Conservation (phyloP, 2,888 invertebrate species). For the Diabrotica balteata region DNA sequence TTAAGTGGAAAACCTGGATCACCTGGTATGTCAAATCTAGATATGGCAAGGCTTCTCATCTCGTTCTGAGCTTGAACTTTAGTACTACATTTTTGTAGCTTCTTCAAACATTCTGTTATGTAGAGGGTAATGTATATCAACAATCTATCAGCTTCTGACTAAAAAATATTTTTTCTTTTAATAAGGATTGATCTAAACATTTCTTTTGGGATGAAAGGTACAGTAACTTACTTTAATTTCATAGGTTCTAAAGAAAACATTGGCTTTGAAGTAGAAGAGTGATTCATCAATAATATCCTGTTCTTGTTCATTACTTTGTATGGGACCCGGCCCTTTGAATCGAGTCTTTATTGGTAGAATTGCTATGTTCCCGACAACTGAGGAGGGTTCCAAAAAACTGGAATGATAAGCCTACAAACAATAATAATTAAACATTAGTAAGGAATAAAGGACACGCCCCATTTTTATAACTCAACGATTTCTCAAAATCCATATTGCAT, state of each 20-base stretch:
- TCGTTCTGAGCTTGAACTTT: conserved; percentile 92
- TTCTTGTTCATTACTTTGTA: conserved; percentile 67
- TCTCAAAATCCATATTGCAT: neutral
- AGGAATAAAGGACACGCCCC: conserved; percentile 1
- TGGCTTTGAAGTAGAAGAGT: conserved; percentile 96
- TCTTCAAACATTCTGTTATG: conserved; percentile 96
- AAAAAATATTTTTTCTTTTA: conserved; percentile 51
- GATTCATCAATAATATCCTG: conserved; percentile 96
- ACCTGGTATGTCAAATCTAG: conserved; percentile 96
- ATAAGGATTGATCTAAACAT: neutral
- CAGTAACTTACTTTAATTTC: conserved; percentile 85
- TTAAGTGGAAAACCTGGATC: conserved; percentile 84
- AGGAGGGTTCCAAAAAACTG: conserved; percentile 76
- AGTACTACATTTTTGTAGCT: conserved; percentile 88
- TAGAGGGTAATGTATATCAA: conserved; percentile 97
- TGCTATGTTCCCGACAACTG: conserved; percentile 89
- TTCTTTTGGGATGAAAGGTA: too few species aligned
- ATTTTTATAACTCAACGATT: neutral
- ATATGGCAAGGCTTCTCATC: conserved; percentile 94
- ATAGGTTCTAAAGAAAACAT: conserved; percentile 98
- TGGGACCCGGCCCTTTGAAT: conserved; percentile 91
- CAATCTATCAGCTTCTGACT: conserved; percentile 96
- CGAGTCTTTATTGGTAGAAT: conserved; percentile 89
- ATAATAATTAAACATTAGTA: conserved; percentile 10
- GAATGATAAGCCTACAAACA: conserved; percentile 92